phyloP scores from a whole-genome alignment of 2,888 invertebrate species.

The Zeuzera pyrina region DNA sequence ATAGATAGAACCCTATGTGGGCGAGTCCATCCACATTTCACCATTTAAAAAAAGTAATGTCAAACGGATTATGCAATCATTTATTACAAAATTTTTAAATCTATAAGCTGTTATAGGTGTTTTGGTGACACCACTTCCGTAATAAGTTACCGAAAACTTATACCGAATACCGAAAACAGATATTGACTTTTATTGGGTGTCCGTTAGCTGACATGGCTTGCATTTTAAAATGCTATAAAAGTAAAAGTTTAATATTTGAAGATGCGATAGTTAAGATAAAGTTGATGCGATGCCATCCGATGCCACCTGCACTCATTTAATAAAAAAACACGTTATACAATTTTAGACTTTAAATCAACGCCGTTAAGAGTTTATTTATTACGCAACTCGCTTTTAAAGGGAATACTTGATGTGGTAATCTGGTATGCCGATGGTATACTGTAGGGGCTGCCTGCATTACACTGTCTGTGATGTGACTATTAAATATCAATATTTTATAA shows the following conservation, averaged over 20 bases:
- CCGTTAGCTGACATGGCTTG: constrained; percentile 54
- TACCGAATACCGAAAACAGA: too few species aligned
- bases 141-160: too few species aligned
- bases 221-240: constrained; percentile 60
- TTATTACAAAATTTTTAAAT: too few species aligned
- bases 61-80: too few species aligned
- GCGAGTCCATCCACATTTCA: too few species aligned
- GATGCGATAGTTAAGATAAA: constrained; percentile 64
- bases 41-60: too few species aligned
- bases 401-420: constrained; percentile 61
- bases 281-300: constrained; percentile 39
- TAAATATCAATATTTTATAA: constrained; percentile 69
- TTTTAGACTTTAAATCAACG: constrained; percentile 16
- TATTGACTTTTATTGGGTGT: constrained; percentile 12
- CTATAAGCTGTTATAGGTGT: too few species aligned
- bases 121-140: too few species aligned
- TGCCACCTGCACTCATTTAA: constrained; percentile 57
- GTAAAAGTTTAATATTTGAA: constrained; percentile 65
- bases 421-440: constrained; percentile 54
- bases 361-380: constrained; percentile 14
- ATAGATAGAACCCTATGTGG: too few species aligned
- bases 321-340: constrained; percentile 9
- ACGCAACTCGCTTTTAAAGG: constrained; percentile 24
- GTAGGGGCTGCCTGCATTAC: constrained; percentile 58
- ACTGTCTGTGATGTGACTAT: constrained; percentile 55